Conservation (phyloP, 1,140 invertebrate species). For the Anagrus nilaparvatae region DNA sequence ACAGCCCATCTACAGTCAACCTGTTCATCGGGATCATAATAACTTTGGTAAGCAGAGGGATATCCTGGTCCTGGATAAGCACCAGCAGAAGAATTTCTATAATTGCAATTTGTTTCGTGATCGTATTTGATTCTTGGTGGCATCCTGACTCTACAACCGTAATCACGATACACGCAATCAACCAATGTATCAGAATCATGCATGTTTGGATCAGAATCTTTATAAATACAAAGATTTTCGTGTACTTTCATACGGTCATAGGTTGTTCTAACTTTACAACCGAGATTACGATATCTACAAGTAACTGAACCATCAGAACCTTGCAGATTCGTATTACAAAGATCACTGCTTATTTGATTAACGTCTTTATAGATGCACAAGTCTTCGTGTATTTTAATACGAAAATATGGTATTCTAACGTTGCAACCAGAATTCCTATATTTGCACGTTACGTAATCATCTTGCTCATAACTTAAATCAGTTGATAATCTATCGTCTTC, state of each 20-base stretch:
- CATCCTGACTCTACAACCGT: conserved; percentile 31
- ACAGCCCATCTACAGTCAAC: conserved; percentile 21
- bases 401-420: conserved; percentile 24
- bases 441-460: conserved; percentile 23
- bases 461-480: conserved; percentile 18
- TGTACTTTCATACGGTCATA: conserved; percentile 25
- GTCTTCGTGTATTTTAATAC: conserved; percentile 26
- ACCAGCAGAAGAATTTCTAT: conserved; percentile 13
- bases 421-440: conserved; percentile 25
- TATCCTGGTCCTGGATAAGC: no score
- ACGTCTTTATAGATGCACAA: conserved; percentile 29
- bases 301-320: no score
- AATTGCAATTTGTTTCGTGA: conserved; percentile 32
- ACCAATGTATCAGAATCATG: conserved; percentile 21
- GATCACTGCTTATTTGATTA: no score
- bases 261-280: conserved; percentile 28
- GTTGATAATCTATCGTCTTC: conserved; percentile 27
- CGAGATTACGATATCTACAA: conserved; percentile 22
- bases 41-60: no score
- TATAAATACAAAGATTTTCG: conserved; percentile 28
- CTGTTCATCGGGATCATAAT: conserved; percentile 7
- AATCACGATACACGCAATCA: conserved; percentile 22
- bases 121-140: conserved; percentile 17
- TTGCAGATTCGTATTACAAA: no score
- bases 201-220: no score